Evolutionary conservation across 2,797 vertebrate species (phyloP).

Genomic region (Crenichthys baileyi): DNA sequence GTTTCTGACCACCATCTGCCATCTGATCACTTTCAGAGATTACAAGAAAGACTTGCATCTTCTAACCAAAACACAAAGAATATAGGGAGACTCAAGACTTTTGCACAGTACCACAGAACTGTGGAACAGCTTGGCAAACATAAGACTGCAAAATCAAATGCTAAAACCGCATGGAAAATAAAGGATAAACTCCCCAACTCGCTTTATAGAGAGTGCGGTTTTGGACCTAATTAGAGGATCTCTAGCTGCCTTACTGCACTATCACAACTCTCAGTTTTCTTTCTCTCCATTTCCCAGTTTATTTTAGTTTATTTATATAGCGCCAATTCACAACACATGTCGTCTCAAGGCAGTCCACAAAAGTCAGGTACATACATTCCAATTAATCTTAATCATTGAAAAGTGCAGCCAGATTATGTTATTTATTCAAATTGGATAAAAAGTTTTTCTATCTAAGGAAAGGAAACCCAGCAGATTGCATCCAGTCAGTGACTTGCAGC

Average conservation of each 20-base stretch:
- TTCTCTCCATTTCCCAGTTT: conserved; percentile 39
- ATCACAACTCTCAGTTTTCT: conserved; percentile 28
- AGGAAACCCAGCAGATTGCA: no score
- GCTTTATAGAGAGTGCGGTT: conserved; percentile 34
- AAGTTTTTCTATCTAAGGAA: no score
- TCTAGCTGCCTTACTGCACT: conserved; percentile 55
- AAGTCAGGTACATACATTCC: no score
- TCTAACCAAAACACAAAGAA: background rate
- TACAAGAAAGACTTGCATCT: background rate
- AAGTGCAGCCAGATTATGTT: no score
- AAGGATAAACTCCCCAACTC: background rate
- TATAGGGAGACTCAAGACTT: background rate
- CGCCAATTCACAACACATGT: no score
- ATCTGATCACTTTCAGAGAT: background rate
- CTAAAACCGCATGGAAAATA: background rate
- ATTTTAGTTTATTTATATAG: no score
- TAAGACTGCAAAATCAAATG: background rate
- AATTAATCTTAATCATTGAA: no score
- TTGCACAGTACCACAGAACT: background rate
- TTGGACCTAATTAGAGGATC: conserved; percentile 61
- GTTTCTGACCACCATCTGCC: background rate
- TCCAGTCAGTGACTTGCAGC: no score
- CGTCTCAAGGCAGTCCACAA: no score
- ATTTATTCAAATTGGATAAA: no score
- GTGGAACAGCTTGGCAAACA: background rate